Conservation (phyloP, 2,797 vertebrate species). For the Hippoglossus hippoglossus region DNA sequence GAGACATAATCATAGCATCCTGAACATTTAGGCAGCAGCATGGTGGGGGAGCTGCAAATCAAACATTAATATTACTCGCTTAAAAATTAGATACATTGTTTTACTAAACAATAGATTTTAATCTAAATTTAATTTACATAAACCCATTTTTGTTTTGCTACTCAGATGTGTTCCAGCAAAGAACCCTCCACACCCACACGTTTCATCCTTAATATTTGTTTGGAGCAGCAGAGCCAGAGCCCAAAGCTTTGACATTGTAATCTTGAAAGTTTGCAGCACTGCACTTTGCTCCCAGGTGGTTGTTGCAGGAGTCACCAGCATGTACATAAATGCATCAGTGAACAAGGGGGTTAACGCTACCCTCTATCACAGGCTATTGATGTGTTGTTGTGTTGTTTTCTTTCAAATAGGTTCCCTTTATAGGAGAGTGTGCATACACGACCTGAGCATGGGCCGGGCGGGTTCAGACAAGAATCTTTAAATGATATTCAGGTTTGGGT, state of each 20-base stretch:
- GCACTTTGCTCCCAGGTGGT: background rate
- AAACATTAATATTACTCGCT: background rate
- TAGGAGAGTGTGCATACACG: no score
- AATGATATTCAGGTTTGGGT: no score
- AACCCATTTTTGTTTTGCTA: background rate
- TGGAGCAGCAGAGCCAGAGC: background rate
- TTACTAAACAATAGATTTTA: background rate
- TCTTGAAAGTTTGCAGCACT: background rate
- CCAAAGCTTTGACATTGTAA: background rate
- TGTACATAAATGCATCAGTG: no score
- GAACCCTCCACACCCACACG: no score
- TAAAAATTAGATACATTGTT: background rate
- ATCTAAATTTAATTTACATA: background rate
- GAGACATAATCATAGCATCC: conserved; percentile 11
- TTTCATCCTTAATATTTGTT: no score
- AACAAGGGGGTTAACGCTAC: background rate
- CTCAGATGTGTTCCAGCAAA: no score
- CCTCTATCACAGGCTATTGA: no score
- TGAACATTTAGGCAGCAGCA: conserved; percentile 1
- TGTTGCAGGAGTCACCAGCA: background rate
- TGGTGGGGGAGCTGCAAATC: background rate
- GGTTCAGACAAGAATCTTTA: no score
- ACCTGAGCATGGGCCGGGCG: no score
- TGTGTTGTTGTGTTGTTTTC: no score
- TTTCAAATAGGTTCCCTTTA: no score